Percentiles rank a stretch among this genome's conserved stretches.
phyloP scores from a whole-genome alignment of 2,888 invertebrate genomes.

The Leptogaster cylindrica region DNA sequence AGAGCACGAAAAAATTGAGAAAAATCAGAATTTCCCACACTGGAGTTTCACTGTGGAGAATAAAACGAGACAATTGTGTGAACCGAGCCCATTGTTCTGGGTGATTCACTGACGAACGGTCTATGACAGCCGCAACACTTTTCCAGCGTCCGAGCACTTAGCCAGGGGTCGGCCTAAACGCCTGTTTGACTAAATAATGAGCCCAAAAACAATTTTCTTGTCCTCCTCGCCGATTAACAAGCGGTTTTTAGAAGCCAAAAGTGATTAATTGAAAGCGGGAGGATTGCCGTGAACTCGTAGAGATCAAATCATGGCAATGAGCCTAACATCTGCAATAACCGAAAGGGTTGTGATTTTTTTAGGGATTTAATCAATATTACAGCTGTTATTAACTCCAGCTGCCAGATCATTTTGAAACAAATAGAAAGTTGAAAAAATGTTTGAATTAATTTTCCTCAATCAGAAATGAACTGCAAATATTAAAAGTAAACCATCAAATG shows the following conservation, averaged over 20 bases:
- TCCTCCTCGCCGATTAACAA: too few species aligned
- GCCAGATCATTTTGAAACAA: too few species aligned
- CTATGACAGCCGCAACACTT: slow-evolving; percentile 18
- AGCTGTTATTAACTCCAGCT: too few species aligned
- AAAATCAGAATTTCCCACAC: slow-evolving; percentile 28
- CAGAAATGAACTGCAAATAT: too few species aligned
- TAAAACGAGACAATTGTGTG: slow-evolving; percentile 32
- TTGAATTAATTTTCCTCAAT: too few species aligned
- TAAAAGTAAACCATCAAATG: too few species aligned
- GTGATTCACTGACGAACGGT: slow-evolving; percentile 3
- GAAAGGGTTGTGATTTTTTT: too few species aligned
- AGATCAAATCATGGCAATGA: too few species aligned
- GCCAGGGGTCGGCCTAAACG: slow-evolving; percentile 2
- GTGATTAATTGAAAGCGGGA: slow-evolving; percentile 30
- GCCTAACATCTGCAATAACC: too few species aligned
- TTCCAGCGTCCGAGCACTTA: slow-evolving; percentile 13
- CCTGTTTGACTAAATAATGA: slow-evolving; percentile 27
- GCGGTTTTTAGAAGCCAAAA: slow-evolving; percentile 16
- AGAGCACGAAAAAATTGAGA: neutral
- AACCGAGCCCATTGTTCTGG: slow-evolving; percentile 25
- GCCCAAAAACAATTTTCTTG: slow-evolving; percentile 5
- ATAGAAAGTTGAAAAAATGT: too few species aligned
- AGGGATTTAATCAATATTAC: too few species aligned
- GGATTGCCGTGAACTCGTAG: too few species aligned
- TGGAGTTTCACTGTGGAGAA: neutral